These are phyloP conservation scores for Crypturellus undulatus DNA, from an alignment of 2,113 vertebrate genomes.

Conservation along the genomic window DNA sequence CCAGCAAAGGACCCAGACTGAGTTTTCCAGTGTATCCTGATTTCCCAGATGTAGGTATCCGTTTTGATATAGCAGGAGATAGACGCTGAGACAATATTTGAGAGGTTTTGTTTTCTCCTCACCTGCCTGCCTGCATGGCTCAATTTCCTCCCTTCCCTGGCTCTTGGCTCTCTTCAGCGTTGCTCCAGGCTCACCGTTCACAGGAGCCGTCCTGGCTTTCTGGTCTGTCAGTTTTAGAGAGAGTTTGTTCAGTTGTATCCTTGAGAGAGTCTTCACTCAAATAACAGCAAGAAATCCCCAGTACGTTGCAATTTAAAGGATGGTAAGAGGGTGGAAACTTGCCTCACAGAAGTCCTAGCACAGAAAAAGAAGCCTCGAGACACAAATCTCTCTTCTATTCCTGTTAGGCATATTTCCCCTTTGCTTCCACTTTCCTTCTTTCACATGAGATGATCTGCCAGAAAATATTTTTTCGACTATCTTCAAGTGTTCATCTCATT, in stretches of 20 bases:
- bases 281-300: constrained; percentile 15
- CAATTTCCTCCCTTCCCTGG: not conserved
- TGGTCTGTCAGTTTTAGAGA: constrained; percentile 44
- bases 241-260: constrained; percentile 36
- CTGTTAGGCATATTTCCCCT: constrained; percentile 18
- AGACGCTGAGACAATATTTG: not conserved
- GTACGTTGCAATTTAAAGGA: not conserved
- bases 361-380: constrained; percentile 43
- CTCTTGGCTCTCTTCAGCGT: not conserved
- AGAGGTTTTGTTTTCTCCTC: constrained; percentile 35
- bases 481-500: constrained; percentile 49
- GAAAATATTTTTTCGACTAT: constrained; percentile 55
- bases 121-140: not conserved
- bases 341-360: constrained; percentile 23
- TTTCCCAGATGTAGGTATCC: not conserved
- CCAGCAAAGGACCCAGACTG: not conserved
- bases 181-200: constrained; percentile 16
- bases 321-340: constrained; percentile 21
- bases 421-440: constrained; percentile 42
- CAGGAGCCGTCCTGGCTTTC: not conserved
- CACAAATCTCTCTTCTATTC: constrained; percentile 19
- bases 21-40: not conserved
- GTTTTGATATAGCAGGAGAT: not conserved
- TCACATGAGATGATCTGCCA: constrained; percentile 47
- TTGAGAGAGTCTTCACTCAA: constrained; percentile 41